Evolutionary conservation across 2,888 invertebrate genomes (phyloP), one percentile per base, ranked within the genome.

Genomic region (Mechanitis messenoides): DNA sequence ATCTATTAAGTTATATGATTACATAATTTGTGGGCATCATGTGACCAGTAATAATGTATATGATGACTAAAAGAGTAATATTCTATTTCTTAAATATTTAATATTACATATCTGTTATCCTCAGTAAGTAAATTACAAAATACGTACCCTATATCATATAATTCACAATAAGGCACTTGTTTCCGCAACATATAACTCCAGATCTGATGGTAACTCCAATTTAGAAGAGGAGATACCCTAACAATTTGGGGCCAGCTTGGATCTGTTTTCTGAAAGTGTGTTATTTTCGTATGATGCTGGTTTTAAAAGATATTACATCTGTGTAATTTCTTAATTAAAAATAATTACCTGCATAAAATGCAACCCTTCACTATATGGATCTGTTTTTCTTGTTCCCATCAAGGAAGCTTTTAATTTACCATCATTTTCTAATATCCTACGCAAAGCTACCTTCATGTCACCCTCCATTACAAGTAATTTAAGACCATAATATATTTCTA

Each of bases 371-470:
- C 95, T 94, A 75, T 93, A 93, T 0, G 98, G 98, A 88, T 99
- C 99, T 0, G 95, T 95, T 59, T 93, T 91, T 65, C 99, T 91
- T 3, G 95, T 96, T 7, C 99, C 99, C 96, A 99, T 97, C 4
- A 99, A 89, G 60, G 96, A 94, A 0, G 96, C 97, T 78, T 95
- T 94, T 38, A 98, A 87, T 56, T 92, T 80, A 0, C 81, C 82
- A 73, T 91, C 91, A 11, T 91, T 84, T 0, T 87, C 77, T 54
- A 95, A 84, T 62, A 98, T 83, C 47, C 88, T 84, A 12, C 83
- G 80, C 47, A 99, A 84, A 0, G 95, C 94, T 28, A 88, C 83
- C 80, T 95, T 96, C 68, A 98, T 93, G 1, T 93, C 92, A 0
- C 93, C 93, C 7, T 92, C 90, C 20, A 93, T 92, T 38, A 92